phyloP scores from a whole-genome alignment of 2,888 invertebrate species.

The Cheilosia soror region DNA sequence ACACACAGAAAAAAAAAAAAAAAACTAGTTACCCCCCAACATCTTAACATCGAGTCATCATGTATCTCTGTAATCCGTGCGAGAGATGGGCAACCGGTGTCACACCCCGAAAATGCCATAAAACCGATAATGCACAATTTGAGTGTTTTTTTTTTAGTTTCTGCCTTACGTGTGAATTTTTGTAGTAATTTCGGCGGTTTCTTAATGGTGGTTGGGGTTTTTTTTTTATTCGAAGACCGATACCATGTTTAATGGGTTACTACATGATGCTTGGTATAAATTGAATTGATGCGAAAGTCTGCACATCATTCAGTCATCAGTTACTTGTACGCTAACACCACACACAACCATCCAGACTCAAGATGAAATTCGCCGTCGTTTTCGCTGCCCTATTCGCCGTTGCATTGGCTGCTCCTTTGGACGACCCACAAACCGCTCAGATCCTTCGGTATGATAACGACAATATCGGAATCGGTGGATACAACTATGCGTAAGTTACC shows the following conservation, averaged over 20 bases:
- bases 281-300: conserved; percentile 65
- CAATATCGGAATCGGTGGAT: conserved; percentile 85
- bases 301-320: conserved; percentile 70
- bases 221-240: background rate
- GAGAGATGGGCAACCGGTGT: background rate
- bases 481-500: conserved; percentile 85
- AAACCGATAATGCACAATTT: conserved; percentile 46
- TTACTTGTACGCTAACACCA: conserved; percentile 54
- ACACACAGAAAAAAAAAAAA: background rate
- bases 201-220: conserved; percentile 13
- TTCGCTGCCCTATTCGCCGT: conserved; percentile 80
- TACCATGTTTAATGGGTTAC: conserved; percentile 20
- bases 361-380: conserved; percentile 80
- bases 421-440: conserved; percentile 77
- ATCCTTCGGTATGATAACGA: conserved; percentile 84
- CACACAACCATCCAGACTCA: conserved; percentile 32
- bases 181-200: conserved; percentile 33
- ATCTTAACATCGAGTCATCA: conserved; percentile 1
- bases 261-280: conserved; percentile 55
- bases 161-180: conserved; percentile 46
- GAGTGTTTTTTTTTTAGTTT: conserved; percentile 28
- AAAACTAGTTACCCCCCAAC: conserved; percentile 22
- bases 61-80: conserved; percentile 1
- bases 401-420: conserved; percentile 79
- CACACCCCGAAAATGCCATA: conserved; percentile 45